Base-by-base conservation (phyloP, 1,140 invertebrate species). In the Leptinotarsa texana region DNA sequence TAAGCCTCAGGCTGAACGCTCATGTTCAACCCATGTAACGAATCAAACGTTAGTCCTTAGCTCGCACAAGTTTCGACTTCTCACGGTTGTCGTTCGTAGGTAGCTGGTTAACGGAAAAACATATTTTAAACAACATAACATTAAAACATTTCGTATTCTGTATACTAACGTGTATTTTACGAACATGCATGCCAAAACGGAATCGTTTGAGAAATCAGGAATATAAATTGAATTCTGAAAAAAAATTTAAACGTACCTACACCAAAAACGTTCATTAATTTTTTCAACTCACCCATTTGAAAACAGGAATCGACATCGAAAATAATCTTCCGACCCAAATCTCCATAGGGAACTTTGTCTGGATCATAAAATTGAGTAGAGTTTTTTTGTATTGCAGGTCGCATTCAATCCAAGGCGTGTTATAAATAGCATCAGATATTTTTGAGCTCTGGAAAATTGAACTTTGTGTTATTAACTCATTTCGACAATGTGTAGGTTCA, bases 261-360 rank as follows among this genome's bases (percentile, higher is more conserved):
- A 33, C 27, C 27, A 33, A 33, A 33, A 33, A 27, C 8, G 8
- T 33, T 8, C 5, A 33, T 33, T 33, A 0, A 33, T 6, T 33
- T 33, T 6, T 33, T 33, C 4, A 17, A 65, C 63, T 65, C 11
- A 65, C 63, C 63, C n/a, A 65, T 65, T 24, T 65, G 63, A 65
- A 65, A 65, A 65, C 63, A 65, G 15, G 13, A 15, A 24, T 65
- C 21, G 63, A 65, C 21, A 65, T 24, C 13, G 21, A 11, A 21
- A 65, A 65, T 15, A 65, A 13, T 6, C n/a, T 21, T 5, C 63
- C 63, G 15, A 65, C 63, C 21, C 1, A 21, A 21, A 65, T 65
- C 4, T 65, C 4, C 13, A 65, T 65, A 22, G 21, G 63, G 13
- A 18, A 18, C 11, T 24, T 65, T 15, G 63, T 65, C 3, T 65